Evolutionary conservation across 2,888 invertebrate species (phyloP).

Genomic region (Polydrusus cervinus): DNA sequence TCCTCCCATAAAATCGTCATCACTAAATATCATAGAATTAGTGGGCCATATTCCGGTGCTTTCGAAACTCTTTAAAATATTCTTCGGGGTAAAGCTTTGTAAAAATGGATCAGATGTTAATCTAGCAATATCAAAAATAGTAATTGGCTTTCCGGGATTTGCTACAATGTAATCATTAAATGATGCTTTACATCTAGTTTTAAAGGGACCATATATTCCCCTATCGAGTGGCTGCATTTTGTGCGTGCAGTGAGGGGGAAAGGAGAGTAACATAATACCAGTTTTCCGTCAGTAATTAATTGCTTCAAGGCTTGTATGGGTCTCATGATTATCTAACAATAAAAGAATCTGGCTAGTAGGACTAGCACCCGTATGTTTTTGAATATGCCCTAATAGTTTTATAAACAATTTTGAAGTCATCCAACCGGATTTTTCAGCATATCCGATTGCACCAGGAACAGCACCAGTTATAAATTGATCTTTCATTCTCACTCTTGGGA

Average conservation of each 20-base stretch:
- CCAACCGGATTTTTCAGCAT: too few species aligned
- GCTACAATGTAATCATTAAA: slow-evolving; percentile 58
- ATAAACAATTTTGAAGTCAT: too few species aligned
- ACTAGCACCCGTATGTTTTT: too few species aligned
- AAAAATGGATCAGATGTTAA: slow-evolving; percentile 53
- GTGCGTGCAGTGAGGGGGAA: slow-evolving; percentile 29
- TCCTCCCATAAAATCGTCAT: background rate
- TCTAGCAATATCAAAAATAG: slow-evolving; percentile 58
- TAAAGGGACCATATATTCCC: slow-evolving; percentile 59
- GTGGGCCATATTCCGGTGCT: slow-evolving; percentile 35
- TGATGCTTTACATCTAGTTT: slow-evolving; percentile 59
- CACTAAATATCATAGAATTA: slow-evolving; percentile 24
- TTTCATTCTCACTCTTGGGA: too few species aligned
- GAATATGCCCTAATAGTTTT: too few species aligned
- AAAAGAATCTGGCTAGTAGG: too few species aligned
- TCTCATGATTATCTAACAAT: too few species aligned
- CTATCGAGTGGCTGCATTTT: slow-evolving; percentile 31
- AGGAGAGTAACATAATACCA: slow-evolving; percentile 1
- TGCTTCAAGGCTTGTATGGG: too few species aligned
- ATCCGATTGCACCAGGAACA: too few species aligned
- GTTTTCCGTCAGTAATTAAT: background rate
- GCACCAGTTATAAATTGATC: too few species aligned
- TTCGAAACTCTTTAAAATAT: slow-evolving; percentile 27
- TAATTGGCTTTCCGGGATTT: slow-evolving; percentile 59
- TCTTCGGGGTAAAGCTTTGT: slow-evolving; percentile 48